phyloP scores from a whole-genome alignment of 2,888 invertebrate genomes.

The Pimpla rufipes region DNA sequence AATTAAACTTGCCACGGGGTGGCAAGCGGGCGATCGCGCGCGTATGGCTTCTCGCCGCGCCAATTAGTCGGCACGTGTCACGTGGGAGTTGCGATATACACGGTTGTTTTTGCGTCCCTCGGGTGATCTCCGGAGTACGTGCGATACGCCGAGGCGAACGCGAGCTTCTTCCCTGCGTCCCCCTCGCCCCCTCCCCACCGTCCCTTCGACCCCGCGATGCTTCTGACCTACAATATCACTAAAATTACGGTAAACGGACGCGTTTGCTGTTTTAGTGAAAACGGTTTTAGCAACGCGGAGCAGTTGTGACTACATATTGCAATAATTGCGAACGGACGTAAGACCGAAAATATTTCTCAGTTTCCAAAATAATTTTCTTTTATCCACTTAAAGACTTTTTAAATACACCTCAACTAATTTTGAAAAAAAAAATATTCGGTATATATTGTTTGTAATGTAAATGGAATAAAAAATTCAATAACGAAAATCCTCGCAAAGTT shows the following conservation, averaged over 20 bases:
- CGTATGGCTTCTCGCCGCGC: constrained; percentile 45
- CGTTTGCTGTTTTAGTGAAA: neutral
- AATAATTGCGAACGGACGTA: neutral
- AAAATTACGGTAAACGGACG: neutral
- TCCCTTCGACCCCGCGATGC: constrained; percentile 75
- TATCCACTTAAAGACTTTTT: too few relatives aligned
- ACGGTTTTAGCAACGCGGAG: neutral
- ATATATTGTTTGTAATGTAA: neutral
- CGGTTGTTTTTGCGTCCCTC: constrained; percentile 75
- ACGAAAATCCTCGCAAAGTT: neutral
- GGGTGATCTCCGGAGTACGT: constrained; percentile 63
- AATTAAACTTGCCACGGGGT: constrained; percentile 65
- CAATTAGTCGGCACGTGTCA: constrained; percentile 80
- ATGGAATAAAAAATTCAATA: neutral
- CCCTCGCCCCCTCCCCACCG: constrained; percentile 3
- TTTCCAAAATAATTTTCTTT: neutral
- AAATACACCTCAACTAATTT: too few relatives aligned
- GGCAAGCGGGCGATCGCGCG: constrained; percentile 37
- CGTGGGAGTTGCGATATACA: constrained; percentile 75
- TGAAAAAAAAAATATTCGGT: neutral
- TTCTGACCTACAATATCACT: constrained; percentile 55
- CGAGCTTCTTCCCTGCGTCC: constrained; percentile 61
- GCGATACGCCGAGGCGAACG: constrained; percentile 70
- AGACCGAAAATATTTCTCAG: neutral
- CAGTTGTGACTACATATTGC: too few relatives aligned